Evolutionary conservation across 2,797 vertebrate genomes (phyloP), one percentile per base, ranked within the genome.

Genomic region (Poecilia picta): DNA sequence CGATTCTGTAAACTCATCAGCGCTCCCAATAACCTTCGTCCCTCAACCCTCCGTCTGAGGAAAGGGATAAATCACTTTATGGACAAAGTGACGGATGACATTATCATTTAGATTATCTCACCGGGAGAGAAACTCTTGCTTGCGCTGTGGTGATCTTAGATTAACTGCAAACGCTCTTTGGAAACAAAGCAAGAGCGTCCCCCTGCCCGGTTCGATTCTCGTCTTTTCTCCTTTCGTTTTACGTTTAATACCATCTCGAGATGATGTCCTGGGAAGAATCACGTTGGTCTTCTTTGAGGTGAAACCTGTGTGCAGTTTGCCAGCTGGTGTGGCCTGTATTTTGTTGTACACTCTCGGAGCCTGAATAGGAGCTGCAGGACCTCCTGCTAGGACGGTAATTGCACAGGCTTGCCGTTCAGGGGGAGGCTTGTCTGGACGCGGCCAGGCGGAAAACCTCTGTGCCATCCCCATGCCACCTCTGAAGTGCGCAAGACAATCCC

Each of bases 1-100:
- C 95, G 95, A 97, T 97, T 98, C 97, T 97, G 97, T 98, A 99
- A 99, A 99, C 97, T 99, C 98, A 98, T 98, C 98, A 99, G 97
- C 96, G 96, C 95, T 93, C 96, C 87, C 82, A 76, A 90, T 90
- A 88, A 90, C 88, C 91, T 85, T 86, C 85, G 39, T 88, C 84
- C 86, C 75, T 53, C 83, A 85, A 89, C 86, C 85, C 89, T 82
- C 81, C 80, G 36, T 84, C 83, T 43, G 70, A 89, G 83, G 85
- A 88, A 83, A 82, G 76, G 89, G 84, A 89, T 89, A 91, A 94
- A 93, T 93, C 91, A 89, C 87, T 93, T 95, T 95, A 97, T 96
- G 96, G 96, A 94, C 88, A 95, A 97, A 97, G 97, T 97, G 97
- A 96, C 96, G 95, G 96, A 97, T 97, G 97, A 97, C 97, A 97